A percentile compares a stretch with the other conserved stretches of the same genome.
These are phyloP conservation scores for Odontocerum albicorne DNA, from an alignment of 2,888 invertebrate species.

Conservation along the genomic window DNA sequence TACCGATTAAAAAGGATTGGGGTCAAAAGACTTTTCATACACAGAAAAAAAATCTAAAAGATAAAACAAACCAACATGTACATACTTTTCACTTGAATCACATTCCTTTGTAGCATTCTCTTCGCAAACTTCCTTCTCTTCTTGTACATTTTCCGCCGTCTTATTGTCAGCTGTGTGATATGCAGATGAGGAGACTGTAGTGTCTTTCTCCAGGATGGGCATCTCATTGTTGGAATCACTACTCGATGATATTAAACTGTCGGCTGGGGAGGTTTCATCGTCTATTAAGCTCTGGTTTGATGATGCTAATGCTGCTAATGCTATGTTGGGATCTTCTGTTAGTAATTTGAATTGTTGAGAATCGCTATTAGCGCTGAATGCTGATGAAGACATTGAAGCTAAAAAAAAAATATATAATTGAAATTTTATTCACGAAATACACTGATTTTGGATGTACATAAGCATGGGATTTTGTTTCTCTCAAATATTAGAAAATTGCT, in stretches of 20 bases:
- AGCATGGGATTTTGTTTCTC: too few species aligned
- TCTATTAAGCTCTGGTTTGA: constrained; percentile 72
- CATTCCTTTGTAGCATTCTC: constrained; percentile 26
- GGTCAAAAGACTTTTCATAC: too few species aligned
- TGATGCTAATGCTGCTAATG: constrained; percentile 68
- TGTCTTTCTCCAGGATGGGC: constrained; percentile 49
- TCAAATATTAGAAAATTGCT: too few species aligned
- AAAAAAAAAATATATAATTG: constrained; percentile 30
- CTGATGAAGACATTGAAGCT: constrained; percentile 58
- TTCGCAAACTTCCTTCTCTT: constrained; percentile 27
- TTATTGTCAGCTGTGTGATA: constrained; percentile 47
- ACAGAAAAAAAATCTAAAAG: not conserved
- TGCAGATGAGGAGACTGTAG: constrained; percentile 50
- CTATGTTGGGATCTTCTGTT: constrained; percentile 75
- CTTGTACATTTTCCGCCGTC: constrained; percentile 16
- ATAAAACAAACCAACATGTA: constrained; percentile 36
- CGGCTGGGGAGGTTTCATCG: constrained; percentile 83
- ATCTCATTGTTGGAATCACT: constrained; percentile 62
- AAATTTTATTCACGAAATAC: too few species aligned
- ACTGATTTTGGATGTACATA: too few species aligned
- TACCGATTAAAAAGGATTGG: too few species aligned
- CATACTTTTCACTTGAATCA: constrained; percentile 39
- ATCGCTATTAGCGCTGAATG: constrained; percentile 54
- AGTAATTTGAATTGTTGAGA: constrained; percentile 52
- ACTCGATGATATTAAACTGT: constrained; percentile 69